phyloP scores from a whole-genome alignment of 64 coral and sea anemone genomes.

The Acropora yongei region DNA sequence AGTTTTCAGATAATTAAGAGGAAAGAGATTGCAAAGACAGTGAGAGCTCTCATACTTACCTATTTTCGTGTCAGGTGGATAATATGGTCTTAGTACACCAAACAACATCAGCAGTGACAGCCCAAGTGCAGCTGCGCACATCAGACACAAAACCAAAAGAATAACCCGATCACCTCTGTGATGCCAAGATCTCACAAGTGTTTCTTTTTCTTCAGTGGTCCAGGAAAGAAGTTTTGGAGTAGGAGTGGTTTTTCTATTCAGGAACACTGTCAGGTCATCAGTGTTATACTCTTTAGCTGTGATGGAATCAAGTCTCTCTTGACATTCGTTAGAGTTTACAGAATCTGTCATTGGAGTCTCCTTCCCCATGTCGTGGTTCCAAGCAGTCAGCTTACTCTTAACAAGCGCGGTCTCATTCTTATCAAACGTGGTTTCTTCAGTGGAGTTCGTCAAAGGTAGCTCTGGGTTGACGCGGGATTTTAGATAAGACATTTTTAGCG shows the following conservation, averaged over 20 bases:
- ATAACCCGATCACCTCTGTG: background rate
- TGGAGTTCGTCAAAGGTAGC: background rate
- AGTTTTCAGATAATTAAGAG: no score
- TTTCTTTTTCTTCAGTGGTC: background rate
- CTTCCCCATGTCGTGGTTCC: background rate
- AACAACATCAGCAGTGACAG: slow-evolving; percentile 20
- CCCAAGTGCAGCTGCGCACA: background rate
- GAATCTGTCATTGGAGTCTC: background rate
- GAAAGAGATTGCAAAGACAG: background rate
- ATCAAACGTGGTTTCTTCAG: background rate
- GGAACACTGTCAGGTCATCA: background rate
- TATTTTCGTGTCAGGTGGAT: background rate
- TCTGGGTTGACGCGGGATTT: background rate
- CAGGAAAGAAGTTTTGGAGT: background rate
- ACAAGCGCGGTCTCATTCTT: background rate
- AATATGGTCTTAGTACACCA: background rate
- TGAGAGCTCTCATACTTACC: background rate
- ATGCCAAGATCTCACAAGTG: background rate
- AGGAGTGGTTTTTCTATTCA: background rate
- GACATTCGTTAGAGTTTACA: background rate
- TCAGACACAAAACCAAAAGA: slow-evolving; percentile 2
- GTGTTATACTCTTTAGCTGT: background rate
- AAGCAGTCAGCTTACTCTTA: background rate
- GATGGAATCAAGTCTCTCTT: background rate
- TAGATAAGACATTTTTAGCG: background rate